phyloP scores from a whole-genome alignment of 2,113 vertebrate genomes.

The Sphaerodactylus townsendi region DNA sequence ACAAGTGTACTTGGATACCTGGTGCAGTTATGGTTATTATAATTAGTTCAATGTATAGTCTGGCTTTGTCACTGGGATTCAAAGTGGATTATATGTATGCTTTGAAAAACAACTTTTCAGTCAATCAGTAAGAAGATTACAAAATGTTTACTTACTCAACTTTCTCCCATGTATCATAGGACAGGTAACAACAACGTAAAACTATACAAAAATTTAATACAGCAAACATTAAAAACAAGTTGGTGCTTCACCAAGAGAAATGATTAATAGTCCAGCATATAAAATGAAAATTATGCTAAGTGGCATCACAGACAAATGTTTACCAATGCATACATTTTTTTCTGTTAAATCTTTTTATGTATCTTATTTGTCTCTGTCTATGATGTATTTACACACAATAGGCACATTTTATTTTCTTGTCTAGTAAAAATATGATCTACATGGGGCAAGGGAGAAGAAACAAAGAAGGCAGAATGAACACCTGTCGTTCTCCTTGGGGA shows the following conservation, averaged over 20 bases:
- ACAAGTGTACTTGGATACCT: background rate
- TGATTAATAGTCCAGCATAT: accelerated
- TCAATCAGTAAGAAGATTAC: no score
- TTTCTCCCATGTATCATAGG: no score
- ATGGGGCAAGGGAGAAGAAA: constrained; percentile 66
- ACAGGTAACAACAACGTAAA: no score
- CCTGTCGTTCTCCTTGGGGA: constrained; percentile 85
- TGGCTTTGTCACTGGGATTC: no score
- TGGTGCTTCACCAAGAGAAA: accelerated
- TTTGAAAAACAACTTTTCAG: no score
- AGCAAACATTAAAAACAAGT: no score
- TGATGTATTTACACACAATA: background rate
- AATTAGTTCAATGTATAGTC: no score
- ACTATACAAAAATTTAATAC: no score
- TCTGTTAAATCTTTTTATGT: background rate
- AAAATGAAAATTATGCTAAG: background rate
- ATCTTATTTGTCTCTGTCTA: accelerated
- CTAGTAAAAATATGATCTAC: constrained; percentile 54
- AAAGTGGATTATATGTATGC: no score
- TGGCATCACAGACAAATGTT: accelerated
- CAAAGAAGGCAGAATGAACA: constrained; percentile 82
- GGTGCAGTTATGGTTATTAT: background rate
- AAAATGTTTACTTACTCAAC: no score
- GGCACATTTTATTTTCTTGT: constrained; percentile 37
- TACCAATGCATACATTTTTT: background rate